These are phyloP conservation scores for Vanessa cardui DNA, from an alignment of 2,888 invertebrate genomes.

Conservation along the genomic window DNA sequence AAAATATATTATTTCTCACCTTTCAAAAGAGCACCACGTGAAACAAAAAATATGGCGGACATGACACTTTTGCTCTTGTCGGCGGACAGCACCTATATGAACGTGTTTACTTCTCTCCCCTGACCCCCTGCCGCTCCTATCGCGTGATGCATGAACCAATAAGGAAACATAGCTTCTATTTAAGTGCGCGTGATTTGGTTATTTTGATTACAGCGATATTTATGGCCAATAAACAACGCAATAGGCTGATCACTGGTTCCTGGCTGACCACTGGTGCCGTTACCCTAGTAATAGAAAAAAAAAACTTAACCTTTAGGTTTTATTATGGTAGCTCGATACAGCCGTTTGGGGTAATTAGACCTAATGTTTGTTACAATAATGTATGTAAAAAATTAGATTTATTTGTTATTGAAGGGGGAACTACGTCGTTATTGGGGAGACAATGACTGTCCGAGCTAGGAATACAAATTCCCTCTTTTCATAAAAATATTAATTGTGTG, in stretches of 20 bases:
- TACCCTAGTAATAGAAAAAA: constrained; percentile 1
- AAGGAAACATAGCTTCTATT: too few relatives aligned
- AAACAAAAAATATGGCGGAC: too few relatives aligned
- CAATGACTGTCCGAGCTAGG: constrained; percentile 40
- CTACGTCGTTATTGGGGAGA: constrained; percentile 37
- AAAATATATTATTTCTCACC: too few relatives aligned
- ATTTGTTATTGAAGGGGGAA: constrained; percentile 37
- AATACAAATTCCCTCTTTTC: constrained; percentile 22
- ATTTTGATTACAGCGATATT: not conserved
- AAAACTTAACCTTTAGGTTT: not conserved
- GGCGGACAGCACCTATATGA: too few relatives aligned
- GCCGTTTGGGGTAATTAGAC: not conserved
- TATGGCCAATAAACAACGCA: not conserved
- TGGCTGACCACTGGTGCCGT: constrained; percentile 1
- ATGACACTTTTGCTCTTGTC: too few relatives aligned
- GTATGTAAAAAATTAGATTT: constrained; percentile 36
- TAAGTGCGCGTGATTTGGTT: not conserved
- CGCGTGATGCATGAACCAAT: not conserved
- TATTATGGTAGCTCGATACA: not conserved
- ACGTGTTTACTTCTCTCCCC: too few relatives aligned
- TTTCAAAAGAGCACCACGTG: too few relatives aligned
- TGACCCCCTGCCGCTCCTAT: not conserved
- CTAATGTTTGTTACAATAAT: constrained; percentile 12
- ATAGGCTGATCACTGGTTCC: not conserved
- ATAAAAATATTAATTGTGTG: too few relatives aligned